Base-by-base conservation (phyloP, 2,113 vertebrate species). In the Scomber japonicus region DNA sequence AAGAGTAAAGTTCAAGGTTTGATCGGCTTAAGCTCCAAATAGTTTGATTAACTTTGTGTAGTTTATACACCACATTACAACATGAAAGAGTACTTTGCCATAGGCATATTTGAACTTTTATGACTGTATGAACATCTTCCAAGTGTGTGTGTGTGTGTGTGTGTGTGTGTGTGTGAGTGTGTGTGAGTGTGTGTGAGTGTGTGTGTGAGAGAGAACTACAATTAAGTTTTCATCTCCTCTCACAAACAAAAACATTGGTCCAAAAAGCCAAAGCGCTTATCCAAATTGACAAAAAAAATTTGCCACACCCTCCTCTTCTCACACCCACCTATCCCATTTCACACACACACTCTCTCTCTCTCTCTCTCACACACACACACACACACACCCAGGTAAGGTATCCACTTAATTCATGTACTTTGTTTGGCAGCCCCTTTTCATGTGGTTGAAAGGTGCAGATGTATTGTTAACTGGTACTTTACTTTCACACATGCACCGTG, bases 401-500 rank as follows among this genome's bases (percentile, higher is more conserved):
- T 50, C 46, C 51, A 45, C 45, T 56, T 14, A 14, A 64, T 54
- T 21, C 12, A 7, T 15, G 5, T 5, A n/a, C 40, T 84, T 87
- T 74, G 76, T 77, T 81, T 50, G 24, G 8, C 15, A 10, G 45
- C 8, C 57, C 27, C 14, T 57, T 59, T 67, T 69, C 73, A 70
- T 45, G 12, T 81, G 48, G 48, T 19, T 49, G 3, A 17, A 45
- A 15, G n/a, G 16, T 24, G 45, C 2, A 13, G 6, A 56, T 55
- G 49, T 55, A 9, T 64, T 81, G 70, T 76, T 48, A 51, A 55
- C 12, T 4, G 30, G 19, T 6, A 27, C 56, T 69, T 71, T 50
- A 80, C 60, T 78, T 81, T 84, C 71, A 81, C 77, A 78, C 30
- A 46, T n/a, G 14, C 13, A 4, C 11, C 8, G 10, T 91, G 83